Evolutionary conservation across 2,113 vertebrate genomes (phyloP), one percentile per base, ranked within the genome.

Genomic region (Paratilapia polleni): DNA sequence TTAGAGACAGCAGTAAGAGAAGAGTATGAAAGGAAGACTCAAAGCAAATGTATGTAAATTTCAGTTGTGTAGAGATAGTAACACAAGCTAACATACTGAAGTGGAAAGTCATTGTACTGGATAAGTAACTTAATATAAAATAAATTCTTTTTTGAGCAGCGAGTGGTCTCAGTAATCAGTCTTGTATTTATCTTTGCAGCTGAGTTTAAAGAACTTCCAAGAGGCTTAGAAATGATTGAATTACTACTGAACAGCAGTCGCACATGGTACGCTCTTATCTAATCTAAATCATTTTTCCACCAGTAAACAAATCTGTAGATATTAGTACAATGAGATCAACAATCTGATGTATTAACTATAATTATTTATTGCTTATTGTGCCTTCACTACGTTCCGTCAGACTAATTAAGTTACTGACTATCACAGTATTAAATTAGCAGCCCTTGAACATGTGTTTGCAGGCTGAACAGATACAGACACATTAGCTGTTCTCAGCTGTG

Each of bases 181-280:
- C 10, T n/a, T 73, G 52, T 73, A 73, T 73, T 73, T 73, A 73
- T 73, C 17, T 31, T 11, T 73, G 68, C 47, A 52, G 47, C 68
- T 52, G 68, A 73, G 43, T 52, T 73, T 73, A 52, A 52, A 73
- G 47, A 73, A 73, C 68, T 73, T 73, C 47, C 68, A 73, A 54
- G 26, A 47, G 31, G 26, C 47, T 73, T 73, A 14, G n/a, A 34
- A 73, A 73, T 73, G 31, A 52, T 31, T 73, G 47, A 73, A 73
- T 73, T 73, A 52, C 68, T 54, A 11, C 47, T 52, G 31, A 73
- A 73, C 47, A 52, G 26, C 66, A 52, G 47, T 73, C 24, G 43
- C 52, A 26, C 17, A 31, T 4, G 1, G 43, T 52, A 52, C n/a
- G 6, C 68, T 26, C 24, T 73, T 73, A 54, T 54, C 68, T 73